Conservation (phyloP, 2,888 invertebrate genomes). For the Caenorhabditis wallacei region DNA sequence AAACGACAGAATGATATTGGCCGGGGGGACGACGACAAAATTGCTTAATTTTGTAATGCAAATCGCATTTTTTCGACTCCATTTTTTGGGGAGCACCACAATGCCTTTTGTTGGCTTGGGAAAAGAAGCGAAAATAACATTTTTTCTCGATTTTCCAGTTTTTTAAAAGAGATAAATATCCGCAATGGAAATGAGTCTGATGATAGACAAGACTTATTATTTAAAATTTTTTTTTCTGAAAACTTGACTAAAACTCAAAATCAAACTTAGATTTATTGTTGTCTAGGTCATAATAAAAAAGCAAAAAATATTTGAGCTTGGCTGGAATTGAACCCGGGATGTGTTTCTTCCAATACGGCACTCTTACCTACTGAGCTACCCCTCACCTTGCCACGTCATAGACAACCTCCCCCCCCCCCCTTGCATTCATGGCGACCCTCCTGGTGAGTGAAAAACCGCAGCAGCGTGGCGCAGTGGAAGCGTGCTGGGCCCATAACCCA, state of each 20-base stretch:
- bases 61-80: constrained; percentile 43
- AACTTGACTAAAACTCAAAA: too few relatives aligned
- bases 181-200: too few relatives aligned
- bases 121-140: constrained; percentile 3
- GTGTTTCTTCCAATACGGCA: too few relatives aligned
- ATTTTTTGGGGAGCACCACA: constrained; percentile 32
- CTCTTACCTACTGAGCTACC: too few relatives aligned
- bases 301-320: too few relatives aligned
- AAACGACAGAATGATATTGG: background rate
- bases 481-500: constrained; percentile 93
- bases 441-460: constrained; percentile 76
- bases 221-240: too few relatives aligned
- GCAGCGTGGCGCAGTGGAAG: constrained; percentile 91
- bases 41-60: constrained; percentile 62
- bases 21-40: constrained; percentile 7
- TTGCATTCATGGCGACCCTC: background rate
- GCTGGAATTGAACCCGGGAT: too few relatives aligned
- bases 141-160: constrained; percentile 1
- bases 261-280: too few relatives aligned
- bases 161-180: background rate
- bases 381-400: too few relatives aligned
- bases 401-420: too few relatives aligned
- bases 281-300: too few relatives aligned
- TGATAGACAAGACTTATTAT: too few relatives aligned
- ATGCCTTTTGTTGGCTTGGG: constrained; percentile 43